Base-by-base conservation (phyloP, 1,140 invertebrate species). In the Temnothorax longispinosus region DNA sequence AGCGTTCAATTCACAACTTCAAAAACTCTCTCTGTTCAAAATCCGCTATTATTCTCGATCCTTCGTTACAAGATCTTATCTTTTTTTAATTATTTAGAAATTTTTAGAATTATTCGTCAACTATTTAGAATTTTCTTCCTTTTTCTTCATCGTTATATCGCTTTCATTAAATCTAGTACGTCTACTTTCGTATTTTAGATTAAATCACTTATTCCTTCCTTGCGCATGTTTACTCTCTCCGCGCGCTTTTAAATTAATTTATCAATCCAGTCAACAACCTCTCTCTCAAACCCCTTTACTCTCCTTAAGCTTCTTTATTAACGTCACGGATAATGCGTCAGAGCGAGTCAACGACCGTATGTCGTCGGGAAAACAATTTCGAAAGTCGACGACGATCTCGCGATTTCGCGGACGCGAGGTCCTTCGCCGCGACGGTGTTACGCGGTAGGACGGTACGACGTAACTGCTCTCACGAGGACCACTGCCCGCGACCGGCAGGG, bases 401-500 rank as follows among this genome's bases (percentile, higher is more conserved):
- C 35, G 62, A 32, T 41, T 52, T 32, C 71, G 44, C 47, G 62
- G 10, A 13, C 44, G 52, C 35, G 5, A 58, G 69, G 7, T 27
- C 76, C 76, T 65, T 35, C 47, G 52, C 74, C 67, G 85, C 52
- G 78, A 56, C 75, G 84, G 38, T 89, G 64, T 56, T 71, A 44
- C 88, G 69, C 87, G 87, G 75, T 38, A 60, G 74, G 27, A 89
- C 67, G 87, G 58, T 86, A 67, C 88, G 67, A 80, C 58, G 87
- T 67, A 80, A 88, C 88, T 88, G 87, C 80, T 77, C 82, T 88
- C 75, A 76, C 54, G 87, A 86, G 87, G 76, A 88, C 86, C 50
- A 56, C 54, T 52, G 65, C 44, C 56, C 78, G 74, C 87, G 72
- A 41, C 56, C 32, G 32, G 65, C 18, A 86, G 88, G 87, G 81